Evolutionary conservation across 1,140 invertebrate species (phyloP).

Genomic region (Liolophura sinensis): DNA sequence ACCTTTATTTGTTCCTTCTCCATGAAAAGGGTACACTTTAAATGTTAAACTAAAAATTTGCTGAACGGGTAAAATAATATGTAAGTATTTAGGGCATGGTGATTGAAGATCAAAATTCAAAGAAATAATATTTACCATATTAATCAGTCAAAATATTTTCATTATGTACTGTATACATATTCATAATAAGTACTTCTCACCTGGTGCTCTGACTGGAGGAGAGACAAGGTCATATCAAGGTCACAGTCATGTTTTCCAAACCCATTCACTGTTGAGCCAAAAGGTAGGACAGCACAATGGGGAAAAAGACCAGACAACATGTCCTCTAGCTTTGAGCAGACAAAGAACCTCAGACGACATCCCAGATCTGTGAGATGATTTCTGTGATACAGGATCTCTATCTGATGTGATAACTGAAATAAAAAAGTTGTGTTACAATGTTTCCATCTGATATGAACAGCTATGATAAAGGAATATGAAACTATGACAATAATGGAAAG

Average conservation of each 20-base stretch:
- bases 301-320: neutral
- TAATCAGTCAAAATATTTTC: too few species aligned
- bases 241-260: slow-evolving; percentile 4
- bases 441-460: slow-evolving; percentile 1
- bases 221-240: slow-evolving; percentile 5
- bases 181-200: too few species aligned
- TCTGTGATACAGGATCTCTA: neutral
- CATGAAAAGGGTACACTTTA: too few species aligned
- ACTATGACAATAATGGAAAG: too few species aligned
- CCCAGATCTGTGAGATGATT: neutral
- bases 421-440: neutral
- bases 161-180: too few species aligned
- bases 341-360: slow-evolving; percentile 3
- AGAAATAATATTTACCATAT: too few species aligned
- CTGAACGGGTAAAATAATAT: too few species aligned
- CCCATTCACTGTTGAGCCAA: slow-evolving; percentile 7
- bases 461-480: neutral
- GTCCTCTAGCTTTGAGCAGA: neutral
- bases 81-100: too few species aligned
- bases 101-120: too few species aligned
- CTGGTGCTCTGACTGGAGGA: neutral
- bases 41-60: too few species aligned
- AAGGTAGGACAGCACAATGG: slow-evolving; percentile 1
- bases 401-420: slow-evolving; percentile 5
- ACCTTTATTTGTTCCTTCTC: too few species aligned